Base-by-base conservation (phyloP, 2,888 invertebrate species). In the Podabrus alpinus region DNA sequence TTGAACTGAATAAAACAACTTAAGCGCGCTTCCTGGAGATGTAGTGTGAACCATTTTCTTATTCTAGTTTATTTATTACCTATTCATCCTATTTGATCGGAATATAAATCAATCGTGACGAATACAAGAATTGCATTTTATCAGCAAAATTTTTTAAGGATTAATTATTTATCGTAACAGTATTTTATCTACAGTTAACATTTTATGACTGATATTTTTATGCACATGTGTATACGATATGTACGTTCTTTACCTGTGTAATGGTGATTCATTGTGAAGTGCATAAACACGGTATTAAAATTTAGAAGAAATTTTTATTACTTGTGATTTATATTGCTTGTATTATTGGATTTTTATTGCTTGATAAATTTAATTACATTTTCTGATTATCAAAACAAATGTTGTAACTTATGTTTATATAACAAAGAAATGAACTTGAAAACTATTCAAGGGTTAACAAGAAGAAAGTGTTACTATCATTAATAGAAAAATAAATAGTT, bases 21-120 rank as follows among this genome's bases (percentile, higher is more conserved):
- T 69, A 59, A 73, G 73, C 73, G 68, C 74, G 74, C 68, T 74
- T 74, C 74, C 74, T 74, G 74, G 74, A 74, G 59, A 59, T 59
- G 66, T 71, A 59, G 70, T 70, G 70, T 70, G 70, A 67, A 70
- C 25, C 70, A 62, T 62, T 71, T 69, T 66, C 61, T 69, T 69
- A 15, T n/a, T n/a, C 45, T 71, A 24, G 45, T 71, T 64, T 71
- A 71, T 45, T 45, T 45, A 45, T 45, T 45, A 45, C 45, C 45
- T 45, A 45, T 45, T 45, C 45, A 45, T 45, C 45, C 45, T 45
- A 45, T 45, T 45, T 45, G 45, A 45, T 45, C 45, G 45, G 45
- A 45, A 45, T 45, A 45, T 45, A 45, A 45, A 45, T 45, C 45
- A 45, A 45, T 45, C 45, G 45, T 45, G 45, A 45, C 45, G 45